Evolutionary conservation across 2,888 invertebrate genomes (phyloP).

Genomic region (Charanyca ferruginea): DNA sequence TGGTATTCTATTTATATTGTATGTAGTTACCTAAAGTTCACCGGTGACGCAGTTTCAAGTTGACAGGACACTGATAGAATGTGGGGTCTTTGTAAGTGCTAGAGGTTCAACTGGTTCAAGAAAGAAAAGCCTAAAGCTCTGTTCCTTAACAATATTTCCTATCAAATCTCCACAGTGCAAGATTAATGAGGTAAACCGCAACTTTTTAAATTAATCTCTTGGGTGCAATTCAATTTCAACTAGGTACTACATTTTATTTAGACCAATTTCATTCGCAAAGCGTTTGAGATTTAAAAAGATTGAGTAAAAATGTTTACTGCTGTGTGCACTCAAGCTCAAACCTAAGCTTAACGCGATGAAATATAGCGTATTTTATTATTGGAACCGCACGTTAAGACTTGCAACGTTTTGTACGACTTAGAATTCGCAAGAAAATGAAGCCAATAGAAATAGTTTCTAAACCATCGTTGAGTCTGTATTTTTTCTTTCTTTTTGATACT

Average conservation of each 20-base stretch:
- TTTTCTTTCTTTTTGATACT: no score
- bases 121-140: neutral
- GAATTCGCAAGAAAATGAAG: slow-evolving; percentile 22
- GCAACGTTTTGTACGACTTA: slow-evolving; percentile 18
- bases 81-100: neutral
- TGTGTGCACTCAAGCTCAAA: slow-evolving; percentile 33
- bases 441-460: slow-evolving; percentile 32
- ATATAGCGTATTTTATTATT: slow-evolving; percentile 55
- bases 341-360: slow-evolving; percentile 33
- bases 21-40: slow-evolving; percentile 1
- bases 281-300: slow-evolving; percentile 51
- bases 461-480: slow-evolving; percentile 15
- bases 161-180: slow-evolving; percentile 3
- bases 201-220: slow-evolving; percentile 24
- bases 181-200: slow-evolving; percentile 9
- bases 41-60: slow-evolving; percentile 9
- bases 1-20: neutral
- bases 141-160: neutral
- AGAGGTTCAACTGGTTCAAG: no score
- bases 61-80: neutral
- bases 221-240: slow-evolving; percentile 22
- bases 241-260: slow-evolving; percentile 33
- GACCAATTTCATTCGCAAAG: slow-evolving; percentile 22
- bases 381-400: slow-evolving; percentile 19
- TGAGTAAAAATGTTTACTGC: slow-evolving; percentile 47